A percentile compares a stretch with the other conserved stretches of the same genome.
phyloP scores from a whole-genome alignment of 2,113 vertebrate species.

The Apteryx mantelli region DNA sequence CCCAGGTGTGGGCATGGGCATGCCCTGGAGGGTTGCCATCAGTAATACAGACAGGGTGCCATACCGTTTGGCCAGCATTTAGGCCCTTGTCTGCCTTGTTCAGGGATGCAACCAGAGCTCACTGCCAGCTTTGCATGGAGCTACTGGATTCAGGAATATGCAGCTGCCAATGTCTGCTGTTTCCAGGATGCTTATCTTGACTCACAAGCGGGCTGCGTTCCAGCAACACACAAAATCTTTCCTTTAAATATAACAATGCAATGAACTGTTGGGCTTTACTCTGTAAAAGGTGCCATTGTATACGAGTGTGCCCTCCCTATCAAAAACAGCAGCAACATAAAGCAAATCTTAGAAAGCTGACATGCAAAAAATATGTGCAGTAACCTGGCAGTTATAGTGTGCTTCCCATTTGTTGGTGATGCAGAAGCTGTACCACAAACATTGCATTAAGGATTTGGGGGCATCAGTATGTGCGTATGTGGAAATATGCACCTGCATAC shows the following conservation, averaged over 20 bases:
- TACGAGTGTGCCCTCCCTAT: rapidly evolving
- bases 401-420: neutral
- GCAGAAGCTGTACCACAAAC: neutral
- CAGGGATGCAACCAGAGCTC: neutral
- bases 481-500: neutral
- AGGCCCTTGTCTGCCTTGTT: neutral
- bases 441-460: neutral
- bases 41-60: neutral
- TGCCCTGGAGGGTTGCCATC: rapidly evolving
- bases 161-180: conserved; percentile 3
- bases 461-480: too few relatives aligned
- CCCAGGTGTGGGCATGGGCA: neutral
- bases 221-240: neutral
- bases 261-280: neutral
- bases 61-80: rapidly evolving
- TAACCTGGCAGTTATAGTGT: neutral
- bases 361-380: neutral
- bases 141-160: neutral
- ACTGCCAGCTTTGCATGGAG: neutral
- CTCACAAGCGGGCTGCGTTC: neutral
- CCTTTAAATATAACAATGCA: neutral
- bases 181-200: conserved; percentile 37
- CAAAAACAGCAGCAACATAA: neutral
- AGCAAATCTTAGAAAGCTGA: neutral
- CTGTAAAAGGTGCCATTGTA: neutral